These are phyloP conservation scores for Phengaris alcon DNA, from an alignment of 2,888 invertebrate genomes.

Conservation along the genomic window DNA sequence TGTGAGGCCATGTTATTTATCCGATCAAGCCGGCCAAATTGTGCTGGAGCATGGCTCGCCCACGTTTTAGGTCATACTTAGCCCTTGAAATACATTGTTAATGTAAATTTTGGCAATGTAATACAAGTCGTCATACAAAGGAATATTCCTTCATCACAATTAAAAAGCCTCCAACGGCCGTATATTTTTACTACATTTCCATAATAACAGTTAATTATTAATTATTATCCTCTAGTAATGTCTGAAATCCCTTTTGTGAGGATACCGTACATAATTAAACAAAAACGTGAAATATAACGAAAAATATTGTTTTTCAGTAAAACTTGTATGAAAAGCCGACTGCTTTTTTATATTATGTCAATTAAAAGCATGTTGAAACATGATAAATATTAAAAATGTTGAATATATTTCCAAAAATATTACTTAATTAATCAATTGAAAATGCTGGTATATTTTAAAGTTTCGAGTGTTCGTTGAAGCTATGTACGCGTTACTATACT, in stretches of 20 bases:
- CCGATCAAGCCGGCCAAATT: no score
- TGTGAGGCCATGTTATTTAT: no score
- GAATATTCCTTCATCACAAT: neutral
- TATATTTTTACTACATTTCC: neutral
- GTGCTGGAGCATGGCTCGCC: no score
- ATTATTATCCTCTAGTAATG: no score
- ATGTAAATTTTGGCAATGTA: no score
- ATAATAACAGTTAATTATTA: no score
- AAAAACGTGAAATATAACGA: neutral
- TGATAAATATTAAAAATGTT: constrained; percentile 10
- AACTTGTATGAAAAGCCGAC: constrained; percentile 7
- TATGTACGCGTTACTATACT: no score
- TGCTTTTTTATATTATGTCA: constrained; percentile 14
- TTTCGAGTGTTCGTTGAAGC: neutral
- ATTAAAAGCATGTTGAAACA: constrained; percentile 1
- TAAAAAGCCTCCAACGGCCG: neutral
- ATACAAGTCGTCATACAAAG: no score
- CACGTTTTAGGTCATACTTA: no score
- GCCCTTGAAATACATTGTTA: no score
- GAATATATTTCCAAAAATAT: neutral
- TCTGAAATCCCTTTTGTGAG: no score
- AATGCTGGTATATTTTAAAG: neutral
- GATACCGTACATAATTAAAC: neutral
- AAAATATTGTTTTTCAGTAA: neutral
- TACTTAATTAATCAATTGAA: constrained; percentile 11